These are phyloP conservation scores for Empidonax alnorum DNA, from an alignment of 2,113 vertebrate genomes.

Conservation along the genomic window DNA sequence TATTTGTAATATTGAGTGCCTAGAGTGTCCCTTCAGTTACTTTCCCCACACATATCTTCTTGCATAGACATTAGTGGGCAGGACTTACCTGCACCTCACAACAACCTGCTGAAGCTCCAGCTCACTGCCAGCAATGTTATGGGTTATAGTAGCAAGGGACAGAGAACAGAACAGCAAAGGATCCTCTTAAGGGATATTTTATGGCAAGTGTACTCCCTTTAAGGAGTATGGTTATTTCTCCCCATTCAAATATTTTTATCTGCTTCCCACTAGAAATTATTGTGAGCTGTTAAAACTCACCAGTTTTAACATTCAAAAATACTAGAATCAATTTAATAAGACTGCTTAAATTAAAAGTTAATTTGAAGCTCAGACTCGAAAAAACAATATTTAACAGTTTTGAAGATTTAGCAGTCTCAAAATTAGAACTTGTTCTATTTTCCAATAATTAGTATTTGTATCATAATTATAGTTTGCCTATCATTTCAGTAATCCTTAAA, in stretches of 20 bases:
- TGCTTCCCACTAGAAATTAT: neutral
- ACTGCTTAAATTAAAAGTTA: neutral
- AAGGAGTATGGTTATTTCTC: neutral
- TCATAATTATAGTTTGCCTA: slow-evolving; percentile 23
- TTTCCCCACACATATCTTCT: neutral
- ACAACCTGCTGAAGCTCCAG: neutral
- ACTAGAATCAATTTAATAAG: neutral
- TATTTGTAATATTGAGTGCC: neutral
- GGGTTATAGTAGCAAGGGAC: neutral
- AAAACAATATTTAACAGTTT: neutral
- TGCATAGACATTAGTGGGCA: neutral
- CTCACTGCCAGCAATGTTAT: neutral
- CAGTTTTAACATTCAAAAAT: neutral
- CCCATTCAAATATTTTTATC: neutral
- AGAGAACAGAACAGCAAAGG: neutral
- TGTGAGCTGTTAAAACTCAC: neutral
- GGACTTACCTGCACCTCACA: neutral
- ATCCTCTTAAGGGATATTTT: neutral
- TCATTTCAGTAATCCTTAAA: slow-evolving; percentile 21
- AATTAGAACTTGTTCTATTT: slow-evolving; percentile 24
- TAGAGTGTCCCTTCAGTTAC: neutral
- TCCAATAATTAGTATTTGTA: slow-evolving; percentile 31
- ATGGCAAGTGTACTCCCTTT: neutral
- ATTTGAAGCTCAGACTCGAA: neutral
- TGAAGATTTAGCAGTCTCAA: slow-evolving; percentile 39